phyloP scores from a whole-genome alignment of 2,113 vertebrate genomes.

The Atrichornis clamosus region DNA sequence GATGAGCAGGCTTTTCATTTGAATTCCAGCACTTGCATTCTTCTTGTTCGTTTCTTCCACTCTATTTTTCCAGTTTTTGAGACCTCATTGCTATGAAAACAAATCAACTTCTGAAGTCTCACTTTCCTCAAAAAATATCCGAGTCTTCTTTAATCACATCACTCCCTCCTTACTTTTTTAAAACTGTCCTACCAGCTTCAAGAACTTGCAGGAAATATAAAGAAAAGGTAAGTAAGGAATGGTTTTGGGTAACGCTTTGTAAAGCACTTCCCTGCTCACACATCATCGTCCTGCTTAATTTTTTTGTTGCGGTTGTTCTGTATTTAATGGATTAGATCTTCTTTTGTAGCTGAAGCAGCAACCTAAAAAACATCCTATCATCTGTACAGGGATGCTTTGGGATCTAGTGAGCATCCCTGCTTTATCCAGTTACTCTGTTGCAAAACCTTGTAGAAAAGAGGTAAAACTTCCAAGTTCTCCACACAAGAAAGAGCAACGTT shows the following conservation, averaged over 20 bases:
- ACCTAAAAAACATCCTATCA: neutral
- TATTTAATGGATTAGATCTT: neutral
- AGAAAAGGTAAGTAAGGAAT: neutral
- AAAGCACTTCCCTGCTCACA: neutral
- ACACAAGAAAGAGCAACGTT: fast-evolving
- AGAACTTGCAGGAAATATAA: neutral
- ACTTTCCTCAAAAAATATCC: neutral
- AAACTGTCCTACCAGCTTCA: neutral
- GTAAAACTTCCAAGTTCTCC: neutral
- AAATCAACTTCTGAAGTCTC: neutral
- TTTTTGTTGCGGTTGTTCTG: neutral
- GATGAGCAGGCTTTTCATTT: neutral
- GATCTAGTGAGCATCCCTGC: neutral
- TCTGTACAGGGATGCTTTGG: neutral
- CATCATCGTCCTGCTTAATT: fast-evolving
- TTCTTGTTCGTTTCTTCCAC: neutral
- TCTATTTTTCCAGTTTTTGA: neutral
- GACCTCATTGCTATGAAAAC: neutral
- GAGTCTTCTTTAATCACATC: neutral
- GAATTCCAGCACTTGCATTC: neutral
- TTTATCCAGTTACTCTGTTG: neutral
- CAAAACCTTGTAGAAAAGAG: neutral
- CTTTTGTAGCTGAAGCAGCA: neutral
- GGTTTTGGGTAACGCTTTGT: neutral
- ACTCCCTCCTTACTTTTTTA: neutral